Base-by-base conservation (phyloP, 92 coral and sea anemone species). In the Nematostella vectensis region DNA sequence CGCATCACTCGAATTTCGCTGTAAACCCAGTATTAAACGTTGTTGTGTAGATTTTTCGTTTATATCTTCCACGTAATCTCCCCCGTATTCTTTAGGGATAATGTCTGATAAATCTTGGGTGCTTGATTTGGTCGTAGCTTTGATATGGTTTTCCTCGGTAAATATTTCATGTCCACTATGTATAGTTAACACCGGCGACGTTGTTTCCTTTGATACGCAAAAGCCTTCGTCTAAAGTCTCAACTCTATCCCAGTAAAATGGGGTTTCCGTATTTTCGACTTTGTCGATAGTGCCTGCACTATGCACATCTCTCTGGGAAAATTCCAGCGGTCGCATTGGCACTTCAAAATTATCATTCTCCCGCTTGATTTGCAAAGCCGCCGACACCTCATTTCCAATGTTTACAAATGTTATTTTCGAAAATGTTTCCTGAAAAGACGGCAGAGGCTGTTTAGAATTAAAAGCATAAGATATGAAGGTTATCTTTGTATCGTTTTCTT, bases 401-500 rank as follows among this genome's bases (percentile, higher is more conserved):
- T 47, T 55, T 28, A 43, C 24, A 13, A 55, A 17, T 13, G 48
- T 66, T 11, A 43, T 26, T 47, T 63, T 72, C n/a, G 70, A 71
- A 44, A 89, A 89, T 1, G 88, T 63, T 31, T 89, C 89, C 25
- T 75, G 69, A 56, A 89, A 89, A 25, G 85, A 59, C 0, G 97
- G 97, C 36, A 89, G 68, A 11, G 66, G 77, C 49, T 75, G 69
- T 21, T 71, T 72, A 11, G 88, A 74, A 49, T 82, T 74, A 75
- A 93, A 93, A 50, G 64, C 60, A 64, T 93, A 93, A 13, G 80
- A 65, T 25, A 93, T 75, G 57, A 86, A 78, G 11, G 75, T 81
- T 27, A 83, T 78, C 69, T 78, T 86, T 19, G 82, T 59, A 51
- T 80, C 76, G 23, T 42, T 25, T 10, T 55, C 29, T 8, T 66